Base-by-base conservation (phyloP, 2,797 vertebrate genomes). In the Garrulus glandarius region DNA sequence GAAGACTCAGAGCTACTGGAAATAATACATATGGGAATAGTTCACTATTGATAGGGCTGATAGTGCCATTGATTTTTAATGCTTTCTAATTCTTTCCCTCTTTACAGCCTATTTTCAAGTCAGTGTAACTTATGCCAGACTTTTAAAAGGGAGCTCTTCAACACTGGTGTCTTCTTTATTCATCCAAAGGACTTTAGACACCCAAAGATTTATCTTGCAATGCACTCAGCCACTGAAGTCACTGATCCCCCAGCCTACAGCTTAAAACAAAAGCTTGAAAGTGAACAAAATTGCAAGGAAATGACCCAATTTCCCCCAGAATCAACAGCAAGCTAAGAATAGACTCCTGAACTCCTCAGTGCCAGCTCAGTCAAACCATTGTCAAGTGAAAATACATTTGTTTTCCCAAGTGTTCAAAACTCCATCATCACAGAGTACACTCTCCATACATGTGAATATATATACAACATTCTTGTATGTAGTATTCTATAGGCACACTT, bases 381-480 rank as follows among this genome's bases (percentile, higher is more conserved):
- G 74, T 81, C 69, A 84, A 78, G 68, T 29, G 56, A 92, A 87
- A 84, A 15, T 37, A 80, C 18, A 2, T 39, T 67, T 89, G 60
- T 72, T 93, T 90, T 83, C 29, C 64, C 50, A 49, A 76, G 39
- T 6, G 39, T 43, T 79, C 86, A 77, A 59, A 70, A 80, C 39
- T 43, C 56, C 37, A 29, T 6, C 1, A 0, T 18, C 7, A 0
- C 2, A 1, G n/a, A 46, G 41, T 3, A 20, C 0, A 0, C 27
- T 93, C 77, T 63, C 19, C 11, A 4, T 41, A 34, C 16, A 4
- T 3, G 32, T 64, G 57, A 69, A 14, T 49, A 11, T 11, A 14
- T 15, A 26, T 1, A 30, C 24, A 46, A 44, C 22, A 21, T 44
- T 46, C 64, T 34, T 18, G 37, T 6, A 24, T 34, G 26, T 11